These are phyloP conservation scores for Hyphantria cunea DNA, from an alignment of 1,140 invertebrate genomes.

Conservation along the genomic window DNA sequence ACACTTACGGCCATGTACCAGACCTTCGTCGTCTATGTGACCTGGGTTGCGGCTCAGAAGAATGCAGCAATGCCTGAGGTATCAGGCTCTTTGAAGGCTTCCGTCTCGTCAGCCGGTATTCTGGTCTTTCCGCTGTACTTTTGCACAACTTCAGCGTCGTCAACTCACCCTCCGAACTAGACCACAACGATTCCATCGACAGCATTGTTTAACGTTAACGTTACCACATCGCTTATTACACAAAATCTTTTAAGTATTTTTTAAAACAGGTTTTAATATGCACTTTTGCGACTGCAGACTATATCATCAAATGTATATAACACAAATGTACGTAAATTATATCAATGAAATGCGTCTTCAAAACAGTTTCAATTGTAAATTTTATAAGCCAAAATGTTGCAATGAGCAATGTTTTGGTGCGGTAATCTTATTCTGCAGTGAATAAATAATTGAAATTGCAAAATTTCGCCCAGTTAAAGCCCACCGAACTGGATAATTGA, in stretches of 20 bases:
- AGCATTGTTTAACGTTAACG: slow-evolving; percentile 48
- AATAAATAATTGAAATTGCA: slow-evolving; percentile 40
- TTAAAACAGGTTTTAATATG: slow-evolving; percentile 25
- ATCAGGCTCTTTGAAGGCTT: slow-evolving; percentile 65
- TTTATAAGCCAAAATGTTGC: slow-evolving; percentile 42
- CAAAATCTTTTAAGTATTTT: slow-evolving; percentile 20
- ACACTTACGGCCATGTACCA: slow-evolving; percentile 85
- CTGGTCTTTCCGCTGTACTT: slow-evolving; percentile 68
- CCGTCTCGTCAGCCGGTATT: slow-evolving; percentile 77
- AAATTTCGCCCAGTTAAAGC: slow-evolving; percentile 57
- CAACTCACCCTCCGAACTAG: slow-evolving; percentile 72
- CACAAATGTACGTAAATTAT: slow-evolving; percentile 2
- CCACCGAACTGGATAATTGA: slow-evolving; percentile 45
- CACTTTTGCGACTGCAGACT: slow-evolving; percentile 35
- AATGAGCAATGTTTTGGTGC: slow-evolving; percentile 45
- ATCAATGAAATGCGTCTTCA: slow-evolving; percentile 1
- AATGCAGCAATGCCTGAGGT: slow-evolving; percentile 62
- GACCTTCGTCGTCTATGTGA: slow-evolving; percentile 76
- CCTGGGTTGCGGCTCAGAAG: slow-evolving; percentile 52
- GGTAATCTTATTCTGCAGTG: slow-evolving; percentile 43
- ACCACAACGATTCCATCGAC: slow-evolving; percentile 82
- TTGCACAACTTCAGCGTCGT: slow-evolving; percentile 62
- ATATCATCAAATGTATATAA: slow-evolving; percentile 15
- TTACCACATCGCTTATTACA: slow-evolving; percentile 43
- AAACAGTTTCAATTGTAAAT: slow-evolving; percentile 22